Evolutionary conservation across 2,888 invertebrate species (phyloP).

Genomic region (Brachypalpus laphriformis): DNA sequence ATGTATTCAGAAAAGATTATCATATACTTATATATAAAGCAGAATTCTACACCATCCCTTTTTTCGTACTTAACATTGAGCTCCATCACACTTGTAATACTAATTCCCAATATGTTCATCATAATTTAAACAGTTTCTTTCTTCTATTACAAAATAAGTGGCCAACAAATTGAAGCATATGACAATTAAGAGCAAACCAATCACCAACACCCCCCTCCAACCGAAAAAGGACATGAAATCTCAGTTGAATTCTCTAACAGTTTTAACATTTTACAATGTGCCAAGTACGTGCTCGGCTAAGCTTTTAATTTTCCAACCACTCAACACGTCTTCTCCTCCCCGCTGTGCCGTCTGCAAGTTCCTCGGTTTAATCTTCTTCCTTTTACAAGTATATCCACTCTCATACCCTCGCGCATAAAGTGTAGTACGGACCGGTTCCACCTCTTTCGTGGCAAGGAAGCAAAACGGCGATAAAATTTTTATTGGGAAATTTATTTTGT

Average conservation of each 20-base stretch:
- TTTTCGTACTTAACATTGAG: not conserved
- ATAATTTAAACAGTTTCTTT: slow-evolving; percentile 18
- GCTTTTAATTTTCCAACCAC: slow-evolving; percentile 59
- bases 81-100: not conserved
- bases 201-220: not conserved
- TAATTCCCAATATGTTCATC: slow-evolving; percentile 10
- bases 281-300: slow-evolving; percentile 64
- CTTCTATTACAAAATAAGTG: slow-evolving; percentile 19
- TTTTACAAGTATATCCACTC: not conserved
- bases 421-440: slow-evolving; percentile 5
- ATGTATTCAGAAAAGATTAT: too few relatives aligned
- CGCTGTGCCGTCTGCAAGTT: not conserved
- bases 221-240: slow-evolving; percentile 12
- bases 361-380: slow-evolving; percentile 14
- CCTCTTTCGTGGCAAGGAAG: slow-evolving; percentile 46
- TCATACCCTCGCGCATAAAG: not conserved
- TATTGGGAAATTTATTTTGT: slow-evolving; percentile 71
- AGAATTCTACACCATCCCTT: not conserved
- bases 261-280: slow-evolving; percentile 68
- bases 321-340: slow-evolving; percentile 7
- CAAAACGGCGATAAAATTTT: slow-evolving; percentile 68
- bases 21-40: too few relatives aligned
- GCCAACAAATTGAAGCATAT: slow-evolving; percentile 55
- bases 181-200: slow-evolving; percentile 57
- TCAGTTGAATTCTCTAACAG: slow-evolving; percentile 25